Base-by-base conservation (phyloP, 2,888 invertebrate species). In the Syrphus vitripennis region DNA sequence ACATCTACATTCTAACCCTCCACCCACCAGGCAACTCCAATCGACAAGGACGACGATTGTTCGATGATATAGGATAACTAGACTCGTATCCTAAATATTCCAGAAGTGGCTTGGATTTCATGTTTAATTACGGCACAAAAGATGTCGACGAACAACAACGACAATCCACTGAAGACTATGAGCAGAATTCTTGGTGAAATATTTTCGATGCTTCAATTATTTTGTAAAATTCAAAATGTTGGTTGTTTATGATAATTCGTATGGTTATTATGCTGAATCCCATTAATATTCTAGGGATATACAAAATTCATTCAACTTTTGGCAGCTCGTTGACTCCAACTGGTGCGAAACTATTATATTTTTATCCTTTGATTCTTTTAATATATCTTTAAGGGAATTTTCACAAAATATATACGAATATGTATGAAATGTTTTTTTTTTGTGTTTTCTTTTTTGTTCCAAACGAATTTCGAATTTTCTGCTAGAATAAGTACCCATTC, bases 11-110 rank as follows among this genome's bases (percentile, higher is more conserved):
- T 83, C 50, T 77, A 40, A 26, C 45, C 10, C 19, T 3, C 4
- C 16, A 16, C 5, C 9, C 53, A 3, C 9, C n/a, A 5, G 1
- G 1, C 26, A 16, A 53, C 53, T 7, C 4, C 55, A 10, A n/a
- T 14, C 16, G 9, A n/a, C n/a, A 2, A 26, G 4, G 53, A n/a
- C 63, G 67, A 59, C 50, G 82, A 77, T 82, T 72, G 65, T 65
- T 67, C 82, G 71, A 72, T 72, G 82, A 77, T 61, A 83, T 61
- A 83, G 82, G 63, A 77, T 77, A 83, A 76, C 71, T 42, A 72
- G 77, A 59, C 55, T 50, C 59, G 65, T 40, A 67, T 34, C 42
- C 42, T 29, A 19, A 48, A 40, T 37, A 70, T 37, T 26, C 40
- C 59, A 34, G n/a, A 42, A 37, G 37, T 61, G 61, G 45, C 26